Percentiles rank a stretch among this genome's conserved stretches.
Evolutionary conservation across 1,140 invertebrate species (phyloP).

Genomic region (Lycorma delicatula): DNA sequence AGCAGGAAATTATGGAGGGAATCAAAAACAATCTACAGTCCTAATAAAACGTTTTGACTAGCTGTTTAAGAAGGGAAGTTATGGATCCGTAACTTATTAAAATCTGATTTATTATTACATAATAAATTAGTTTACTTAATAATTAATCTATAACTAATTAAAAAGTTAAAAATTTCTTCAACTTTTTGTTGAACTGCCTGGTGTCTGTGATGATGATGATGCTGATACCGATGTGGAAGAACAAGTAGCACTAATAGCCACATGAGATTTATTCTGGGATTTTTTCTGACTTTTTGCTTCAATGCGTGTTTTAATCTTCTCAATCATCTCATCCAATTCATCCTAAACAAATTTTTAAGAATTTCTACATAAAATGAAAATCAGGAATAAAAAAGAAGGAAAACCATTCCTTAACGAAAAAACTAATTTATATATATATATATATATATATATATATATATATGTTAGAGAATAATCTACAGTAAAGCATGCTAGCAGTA

Average conservation of each 20-base stretch:
- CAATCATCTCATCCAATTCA: constrained; percentile 52
- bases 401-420: constrained; percentile 4
- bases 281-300: constrained; percentile 46
- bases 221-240: too few species aligned
- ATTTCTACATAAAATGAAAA: neutral
- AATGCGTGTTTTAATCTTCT: constrained; percentile 49
- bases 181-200: too few species aligned
- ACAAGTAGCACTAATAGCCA: neutral
- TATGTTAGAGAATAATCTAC: neutral
- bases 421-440: neutral
- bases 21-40: too few species aligned
- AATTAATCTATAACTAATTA: too few species aligned
- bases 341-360: constrained; percentile 35
- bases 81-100: too few species aligned
- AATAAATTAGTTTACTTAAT: too few species aligned
- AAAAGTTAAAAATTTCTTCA: too few species aligned
- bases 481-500: neutral
- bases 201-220: too few species aligned
- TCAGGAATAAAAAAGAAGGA: constrained; percentile 13
- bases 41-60: too few species aligned
- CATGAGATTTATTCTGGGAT: constrained; percentile 1
- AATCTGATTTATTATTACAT: too few species aligned
- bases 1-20: too few species aligned
- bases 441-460: neutral
- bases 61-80: too few species aligned